Conservation (phyloP, 2,888 invertebrate species). For the Campoletis raptor region DNA sequence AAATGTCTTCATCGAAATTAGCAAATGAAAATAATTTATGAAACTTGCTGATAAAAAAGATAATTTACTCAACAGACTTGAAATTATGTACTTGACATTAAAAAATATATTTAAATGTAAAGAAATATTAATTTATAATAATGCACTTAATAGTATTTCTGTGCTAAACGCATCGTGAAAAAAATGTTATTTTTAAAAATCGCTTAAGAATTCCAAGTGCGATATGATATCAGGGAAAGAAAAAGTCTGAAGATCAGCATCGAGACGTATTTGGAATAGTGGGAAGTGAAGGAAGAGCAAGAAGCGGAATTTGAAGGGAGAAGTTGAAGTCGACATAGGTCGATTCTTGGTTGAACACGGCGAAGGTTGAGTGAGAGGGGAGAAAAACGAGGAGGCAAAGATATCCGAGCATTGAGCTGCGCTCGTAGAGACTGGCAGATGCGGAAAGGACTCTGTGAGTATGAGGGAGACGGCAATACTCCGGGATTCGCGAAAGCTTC, state of each 20-base stretch:
- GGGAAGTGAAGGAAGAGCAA: slow-evolving; percentile 60
- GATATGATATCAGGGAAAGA: slow-evolving; percentile 62
- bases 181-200: slow-evolving; percentile 29
- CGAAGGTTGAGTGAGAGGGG: slow-evolving; percentile 39
- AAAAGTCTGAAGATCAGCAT: slow-evolving; percentile 63
- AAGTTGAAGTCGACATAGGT: slow-evolving; percentile 59
- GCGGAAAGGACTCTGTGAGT: slow-evolving; percentile 53
- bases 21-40: background rate
- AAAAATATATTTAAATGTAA: background rate
- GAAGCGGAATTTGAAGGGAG: slow-evolving; percentile 51
- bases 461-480: slow-evolving; percentile 52
- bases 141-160: slow-evolving; percentile 32
- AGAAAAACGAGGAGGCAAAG: slow-evolving; percentile 65
- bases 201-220: slow-evolving; percentile 59
- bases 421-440: slow-evolving; percentile 64
- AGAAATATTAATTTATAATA: background rate
- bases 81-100: background rate
- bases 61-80: background rate
- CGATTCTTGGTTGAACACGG: slow-evolving; percentile 65
- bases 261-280: slow-evolving; percentile 49
- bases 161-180: slow-evolving; percentile 26
- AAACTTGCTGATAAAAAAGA: background rate
- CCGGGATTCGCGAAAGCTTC: slow-evolving; percentile 64
- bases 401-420: slow-evolving; percentile 65
- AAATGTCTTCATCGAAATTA: background rate